A percentile compares a stretch with the other conserved stretches of the same genome.
phyloP scores from a whole-genome alignment of 2,797 vertebrate genomes.

The Corythornis leucogaster region DNA sequence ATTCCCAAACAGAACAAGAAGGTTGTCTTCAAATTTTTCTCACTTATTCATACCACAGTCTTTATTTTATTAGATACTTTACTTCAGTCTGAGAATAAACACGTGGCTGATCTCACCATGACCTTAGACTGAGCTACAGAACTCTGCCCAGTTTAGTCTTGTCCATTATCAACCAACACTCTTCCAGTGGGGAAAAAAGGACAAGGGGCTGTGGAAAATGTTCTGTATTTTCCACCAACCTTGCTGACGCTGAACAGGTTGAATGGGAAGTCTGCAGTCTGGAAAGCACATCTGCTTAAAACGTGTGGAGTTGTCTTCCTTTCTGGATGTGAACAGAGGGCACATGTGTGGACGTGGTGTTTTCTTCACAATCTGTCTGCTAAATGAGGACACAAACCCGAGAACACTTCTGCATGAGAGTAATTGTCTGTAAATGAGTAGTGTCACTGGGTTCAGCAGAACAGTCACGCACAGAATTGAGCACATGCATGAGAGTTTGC shows the following conservation, averaged over 20 bases:
- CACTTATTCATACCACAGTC: background rate
- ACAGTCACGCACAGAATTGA: background rate
- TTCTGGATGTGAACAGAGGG: constrained; percentile 7
- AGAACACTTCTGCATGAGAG: constrained; percentile 10
- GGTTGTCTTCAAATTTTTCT: background rate
- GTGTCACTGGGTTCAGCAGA: constrained; percentile 2
- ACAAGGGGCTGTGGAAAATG: background rate
- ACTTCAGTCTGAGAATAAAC: background rate
- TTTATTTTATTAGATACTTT: background rate
- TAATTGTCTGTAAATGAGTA: background rate
- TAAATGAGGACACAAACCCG: constrained; percentile 16
- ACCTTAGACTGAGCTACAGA: background rate
- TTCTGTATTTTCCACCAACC: background rate
- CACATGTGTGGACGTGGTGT: background rate
- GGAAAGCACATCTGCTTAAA: constrained; percentile 32
- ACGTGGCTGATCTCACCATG: background rate
- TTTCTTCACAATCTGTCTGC: constrained; percentile 18
- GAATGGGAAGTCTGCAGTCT: background rate
- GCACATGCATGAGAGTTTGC: constrained; percentile 8
- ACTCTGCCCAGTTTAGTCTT: background rate
- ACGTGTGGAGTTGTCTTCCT: background rate
- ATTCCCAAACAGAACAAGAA: background rate
- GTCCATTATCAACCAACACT: background rate
- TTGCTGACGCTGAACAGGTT: background rate
- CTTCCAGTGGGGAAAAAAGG: background rate